Base-by-base conservation (phyloP, 2,113 vertebrate genomes). In the Sakesphorus luctuosus region DNA sequence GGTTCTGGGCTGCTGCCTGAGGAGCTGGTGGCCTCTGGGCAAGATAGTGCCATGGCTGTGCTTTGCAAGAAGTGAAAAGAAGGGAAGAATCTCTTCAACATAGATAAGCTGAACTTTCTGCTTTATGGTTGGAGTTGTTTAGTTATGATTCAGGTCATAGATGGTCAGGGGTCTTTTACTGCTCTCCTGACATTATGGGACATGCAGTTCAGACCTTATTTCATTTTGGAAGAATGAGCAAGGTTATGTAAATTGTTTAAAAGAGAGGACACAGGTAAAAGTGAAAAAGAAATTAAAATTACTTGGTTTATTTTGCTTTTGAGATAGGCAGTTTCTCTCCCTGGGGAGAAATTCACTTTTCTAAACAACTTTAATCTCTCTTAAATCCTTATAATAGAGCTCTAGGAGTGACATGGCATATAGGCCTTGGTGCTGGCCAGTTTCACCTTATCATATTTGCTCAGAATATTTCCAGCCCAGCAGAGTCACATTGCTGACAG, bases 381-480 rank as follows among this genome's bases (percentile, higher is more conserved):
- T 67, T 56, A 80, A 88, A 77, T 36, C 25, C 46, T 85, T 76
- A 44, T 74, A 80, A 77, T 9, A 56, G 63, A 80, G 35, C 58
- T 94, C 61, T 86, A 82, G 36, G 61, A 86, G 43, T 28, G 68
- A 87, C 36, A 50, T 24, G 82, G 67, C 1, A 0, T 61, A 49
- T 21, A 78, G 56, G 44, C n/a, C 61, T 82, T 49, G 33, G 35
- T 79, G 69, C 44, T 73, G 58, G 62, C 90, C 69, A 59, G 26
- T 91, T 94, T 90, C 40, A 46, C 74, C n/a, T 86, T 84, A 78
- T 78, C 80, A 26, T 89, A 58, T 61, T 93, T 0, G 0, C 61
- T 81, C 61, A 78, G 87, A 72, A 50, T 81, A 56, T 92, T 94
- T 96, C 56, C 53, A 87, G 44, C 36, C 58, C 73, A 89, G 80